Evolutionary conservation across 2,888 invertebrate genomes (phyloP).

Genomic region (Ophion slaviceki): DNA sequence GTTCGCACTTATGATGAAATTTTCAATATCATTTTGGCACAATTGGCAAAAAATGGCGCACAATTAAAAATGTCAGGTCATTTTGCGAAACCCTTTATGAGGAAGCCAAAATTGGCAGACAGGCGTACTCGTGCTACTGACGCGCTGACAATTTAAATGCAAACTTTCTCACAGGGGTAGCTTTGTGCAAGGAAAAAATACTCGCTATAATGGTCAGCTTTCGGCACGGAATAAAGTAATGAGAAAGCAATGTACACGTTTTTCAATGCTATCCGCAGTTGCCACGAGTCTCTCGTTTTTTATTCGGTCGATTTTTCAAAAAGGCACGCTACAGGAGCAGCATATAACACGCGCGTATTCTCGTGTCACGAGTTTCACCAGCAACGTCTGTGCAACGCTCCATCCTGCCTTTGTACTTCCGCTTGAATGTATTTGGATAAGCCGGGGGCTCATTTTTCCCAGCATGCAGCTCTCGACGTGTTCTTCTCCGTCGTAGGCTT

Average conservation of each 20-base stretch:
- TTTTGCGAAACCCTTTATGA: too few species aligned
- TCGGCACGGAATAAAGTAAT: background rate
- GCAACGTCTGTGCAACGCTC: background rate
- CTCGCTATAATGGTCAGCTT: background rate
- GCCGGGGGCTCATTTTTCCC: slow-evolving; percentile 65
- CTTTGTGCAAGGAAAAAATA: background rate
- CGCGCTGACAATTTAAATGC: background rate
- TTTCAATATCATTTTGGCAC: too few species aligned
- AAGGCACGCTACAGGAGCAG: background rate
- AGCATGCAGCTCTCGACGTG: background rate
- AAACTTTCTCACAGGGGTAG: background rate
- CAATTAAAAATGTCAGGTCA: too few species aligned
- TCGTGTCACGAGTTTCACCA: background rate
- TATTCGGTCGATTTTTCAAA: background rate
- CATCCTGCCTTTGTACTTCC: slow-evolving; percentile 7
- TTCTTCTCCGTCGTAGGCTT: slow-evolving; percentile 1
- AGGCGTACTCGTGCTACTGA: background rate
- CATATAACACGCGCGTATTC: background rate
- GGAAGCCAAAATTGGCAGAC: background rate
- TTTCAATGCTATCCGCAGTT: too few species aligned
- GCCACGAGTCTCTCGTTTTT: background rate
- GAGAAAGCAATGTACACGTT: background rate
- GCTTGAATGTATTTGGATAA: slow-evolving; percentile 75
- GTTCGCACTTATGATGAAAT: too few species aligned
- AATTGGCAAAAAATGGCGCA: too few species aligned